These are phyloP conservation scores for Scelioninae gen. 1 DNA, from an alignment of 2,888 invertebrate species.

Conservation along the genomic window DNA sequence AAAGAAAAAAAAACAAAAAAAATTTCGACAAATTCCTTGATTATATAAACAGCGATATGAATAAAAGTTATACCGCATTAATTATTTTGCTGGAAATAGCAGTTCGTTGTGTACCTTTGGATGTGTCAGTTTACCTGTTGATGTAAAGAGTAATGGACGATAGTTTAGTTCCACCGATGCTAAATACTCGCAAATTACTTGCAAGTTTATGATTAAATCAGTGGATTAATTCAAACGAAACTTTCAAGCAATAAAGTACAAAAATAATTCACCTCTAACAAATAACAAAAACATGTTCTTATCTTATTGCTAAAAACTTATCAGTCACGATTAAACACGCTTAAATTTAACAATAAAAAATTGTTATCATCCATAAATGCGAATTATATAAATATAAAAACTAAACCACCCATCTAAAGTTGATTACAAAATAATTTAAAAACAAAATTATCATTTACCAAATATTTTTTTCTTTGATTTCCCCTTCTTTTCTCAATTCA, in stretches of 20 bases:
- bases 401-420: too few species aligned
- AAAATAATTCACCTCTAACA: too few species aligned
- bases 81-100: conserved; percentile 46
- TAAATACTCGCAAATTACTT: conserved; percentile 9
- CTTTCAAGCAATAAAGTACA: background rate
- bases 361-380: too few species aligned
- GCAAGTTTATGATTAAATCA: conserved; percentile 8
- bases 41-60: background rate
- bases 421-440: too few species aligned
- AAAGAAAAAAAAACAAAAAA: background rate
- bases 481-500: too few species aligned
- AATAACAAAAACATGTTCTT: too few species aligned
- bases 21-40: background rate
- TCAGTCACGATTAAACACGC: too few species aligned
- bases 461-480: too few species aligned
- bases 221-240: background rate
- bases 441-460: too few species aligned
- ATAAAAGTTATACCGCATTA: conserved; percentile 42
- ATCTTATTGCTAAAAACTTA: too few species aligned
- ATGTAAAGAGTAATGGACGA: conserved; percentile 53
- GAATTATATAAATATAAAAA: too few species aligned
- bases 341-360: too few species aligned
- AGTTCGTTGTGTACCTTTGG: conserved; percentile 43
- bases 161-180: conserved; percentile 24
- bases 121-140: conserved; percentile 53